phyloP scores from a whole-genome alignment of 1,140 invertebrate genomes.

The Apis dorsata region DNA sequence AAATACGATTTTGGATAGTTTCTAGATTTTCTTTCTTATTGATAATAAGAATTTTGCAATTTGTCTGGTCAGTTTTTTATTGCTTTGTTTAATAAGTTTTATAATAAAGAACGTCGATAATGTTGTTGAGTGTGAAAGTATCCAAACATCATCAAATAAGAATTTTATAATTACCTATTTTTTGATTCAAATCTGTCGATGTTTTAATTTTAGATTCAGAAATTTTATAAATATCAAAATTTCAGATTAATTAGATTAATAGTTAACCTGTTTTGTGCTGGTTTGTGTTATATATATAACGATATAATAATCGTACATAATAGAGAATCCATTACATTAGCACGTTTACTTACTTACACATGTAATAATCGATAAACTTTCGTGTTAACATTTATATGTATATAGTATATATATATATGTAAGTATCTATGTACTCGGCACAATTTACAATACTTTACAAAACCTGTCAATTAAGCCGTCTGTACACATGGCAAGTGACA shows the following conservation, averaged over 20 bases:
- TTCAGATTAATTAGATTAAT: background rate
- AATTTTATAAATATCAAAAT: no score
- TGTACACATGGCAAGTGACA: conserved; percentile 40
- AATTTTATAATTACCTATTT: no score
- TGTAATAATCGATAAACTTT: conserved; percentile 49
- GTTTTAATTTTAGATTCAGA: no score
- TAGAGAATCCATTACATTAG: conserved; percentile 49
- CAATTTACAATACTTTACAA: conserved; percentile 61
- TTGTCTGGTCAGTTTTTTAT: no score
- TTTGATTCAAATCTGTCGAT: no score
- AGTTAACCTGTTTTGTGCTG: conserved; percentile 49
- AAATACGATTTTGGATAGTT: no score
- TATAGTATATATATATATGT: no score
- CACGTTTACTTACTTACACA: conserved; percentile 49
- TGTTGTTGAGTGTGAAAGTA: no score
- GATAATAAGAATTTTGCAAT: background rate
- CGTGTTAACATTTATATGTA: conserved; percentile 50
- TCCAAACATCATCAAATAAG: no score
- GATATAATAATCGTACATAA: conserved; percentile 44
- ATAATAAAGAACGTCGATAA: no score
- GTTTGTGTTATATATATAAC: conserved; percentile 18
- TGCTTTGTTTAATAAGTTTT: no score
- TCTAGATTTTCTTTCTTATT: background rate
- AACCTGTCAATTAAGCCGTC: conserved; percentile 53
- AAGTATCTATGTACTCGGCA: conserved; percentile 2